These are phyloP conservation scores for Mola mola DNA, from an alignment of 2,113 vertebrate species.

Conservation along the genomic window DNA sequence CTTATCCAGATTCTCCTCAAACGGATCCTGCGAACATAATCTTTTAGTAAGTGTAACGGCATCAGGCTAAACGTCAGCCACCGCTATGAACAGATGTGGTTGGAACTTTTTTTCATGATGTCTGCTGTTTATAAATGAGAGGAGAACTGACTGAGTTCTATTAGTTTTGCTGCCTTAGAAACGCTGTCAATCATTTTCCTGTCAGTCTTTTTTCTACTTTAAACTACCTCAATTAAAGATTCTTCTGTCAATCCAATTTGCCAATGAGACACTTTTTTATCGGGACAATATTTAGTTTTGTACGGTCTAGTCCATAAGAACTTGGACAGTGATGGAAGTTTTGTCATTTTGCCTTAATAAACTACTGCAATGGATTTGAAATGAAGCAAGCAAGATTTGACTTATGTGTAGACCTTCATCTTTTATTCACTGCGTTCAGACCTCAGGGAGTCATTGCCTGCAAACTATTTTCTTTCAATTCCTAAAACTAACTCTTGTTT, in stretches of 20 bases:
- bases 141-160: conserved; percentile 77
- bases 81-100: conserved; percentile 1
- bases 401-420: too few relatives aligned
- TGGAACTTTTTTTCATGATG: conserved; percentile 1
- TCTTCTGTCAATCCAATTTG: conserved; percentile 13
- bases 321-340: too few relatives aligned
- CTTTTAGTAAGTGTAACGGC: not conserved
- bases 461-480: too few relatives aligned
- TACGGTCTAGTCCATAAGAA: too few relatives aligned
- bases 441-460: too few relatives aligned
- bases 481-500: too few relatives aligned
- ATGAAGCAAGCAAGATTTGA: too few relatives aligned
- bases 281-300: not conserved
- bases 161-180: conserved; percentile 67
- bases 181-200: conserved; percentile 48
- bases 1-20: not conserved
- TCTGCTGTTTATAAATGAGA: conserved; percentile 33
- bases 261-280: not conserved
- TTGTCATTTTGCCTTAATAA: too few relatives aligned
- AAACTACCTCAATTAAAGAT: conserved; percentile 83
- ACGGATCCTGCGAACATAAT: not conserved
- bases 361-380: too few relatives aligned
- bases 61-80: not conserved
- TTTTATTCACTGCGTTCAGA: too few relatives aligned
- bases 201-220: conserved; percentile 47